phyloP scores from a whole-genome alignment of 2,113 vertebrate genomes.

The Pelodiscus sinensis region DNA sequence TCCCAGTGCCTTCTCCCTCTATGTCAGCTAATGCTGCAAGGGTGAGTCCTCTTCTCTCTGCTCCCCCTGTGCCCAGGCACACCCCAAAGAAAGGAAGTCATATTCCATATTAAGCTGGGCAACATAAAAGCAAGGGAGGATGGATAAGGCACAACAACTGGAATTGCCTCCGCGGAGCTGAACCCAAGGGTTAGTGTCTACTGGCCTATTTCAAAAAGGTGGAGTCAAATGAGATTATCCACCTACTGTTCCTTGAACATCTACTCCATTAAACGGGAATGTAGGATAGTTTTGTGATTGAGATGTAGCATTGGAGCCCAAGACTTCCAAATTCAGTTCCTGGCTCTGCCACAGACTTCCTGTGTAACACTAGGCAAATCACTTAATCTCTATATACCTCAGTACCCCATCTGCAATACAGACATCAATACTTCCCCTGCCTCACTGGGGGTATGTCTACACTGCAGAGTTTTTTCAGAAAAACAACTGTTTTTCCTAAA shows the following conservation, averaged over 20 bases:
- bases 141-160: background rate
- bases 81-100: background rate
- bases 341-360: background rate
- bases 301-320: background rate
- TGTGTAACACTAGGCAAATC: background rate
- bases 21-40: background rate
- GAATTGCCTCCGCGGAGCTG: constrained; percentile 3
- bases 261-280: background rate
- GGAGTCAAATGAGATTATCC: constrained; percentile 47
- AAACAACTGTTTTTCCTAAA: too few species aligned
- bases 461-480: too few species aligned
- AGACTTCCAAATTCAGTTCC: background rate
- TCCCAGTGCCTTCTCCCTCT: background rate
- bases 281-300: background rate
- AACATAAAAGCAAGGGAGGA: background rate
- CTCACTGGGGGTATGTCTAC: too few species aligned
- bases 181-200: too few species aligned
- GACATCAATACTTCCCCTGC: background rate
- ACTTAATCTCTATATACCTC: fast-evolving
- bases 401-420: background rate
- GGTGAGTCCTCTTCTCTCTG: background rate
- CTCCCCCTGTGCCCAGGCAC: background rate
- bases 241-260: background rate
- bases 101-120: background rate
- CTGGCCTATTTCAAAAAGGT: background rate